Evolutionary conservation across 2,888 invertebrate genomes (phyloP).

Genomic region (Tetragonula carbonaria): DNA sequence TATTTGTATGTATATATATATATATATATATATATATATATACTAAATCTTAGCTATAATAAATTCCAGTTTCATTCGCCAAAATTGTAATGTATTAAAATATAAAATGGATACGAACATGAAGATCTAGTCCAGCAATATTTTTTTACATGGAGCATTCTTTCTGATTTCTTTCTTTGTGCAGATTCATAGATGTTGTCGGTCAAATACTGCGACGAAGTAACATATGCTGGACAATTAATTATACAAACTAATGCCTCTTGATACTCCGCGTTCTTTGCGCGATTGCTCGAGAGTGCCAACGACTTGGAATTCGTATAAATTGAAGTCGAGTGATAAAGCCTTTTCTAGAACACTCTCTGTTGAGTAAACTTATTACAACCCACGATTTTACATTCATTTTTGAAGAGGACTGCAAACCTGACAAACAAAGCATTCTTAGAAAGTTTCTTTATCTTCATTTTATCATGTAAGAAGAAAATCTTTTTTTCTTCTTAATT

Average conservation of each 20-base stretch:
- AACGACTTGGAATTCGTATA: conserved; percentile 52
- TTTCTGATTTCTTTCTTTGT: neutral
- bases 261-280: conserved; percentile 46
- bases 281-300: conserved; percentile 32
- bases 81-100: neutral
- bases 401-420: neutral
- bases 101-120: neutral
- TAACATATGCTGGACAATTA: conserved; percentile 43
- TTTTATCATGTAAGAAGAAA: too few species aligned
- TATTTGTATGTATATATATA: neutral
- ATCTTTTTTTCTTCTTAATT: neutral
- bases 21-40: conserved; percentile 4
- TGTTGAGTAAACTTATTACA: neutral
- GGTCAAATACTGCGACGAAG: conserved; percentile 11
- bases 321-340: conserved; percentile 45
- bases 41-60: neutral
- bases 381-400: neutral
- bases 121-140: neutral
- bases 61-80: neutral
- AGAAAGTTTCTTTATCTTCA: neutral
- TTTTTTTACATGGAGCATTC: neutral
- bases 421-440: neutral
- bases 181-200: neutral
- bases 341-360: conserved; percentile 29
- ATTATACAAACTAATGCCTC: conserved; percentile 44